These are phyloP conservation scores for Archocentrus centrarchus DNA, from an alignment of 2,113 vertebrate genomes.

Conservation along the genomic window DNA sequence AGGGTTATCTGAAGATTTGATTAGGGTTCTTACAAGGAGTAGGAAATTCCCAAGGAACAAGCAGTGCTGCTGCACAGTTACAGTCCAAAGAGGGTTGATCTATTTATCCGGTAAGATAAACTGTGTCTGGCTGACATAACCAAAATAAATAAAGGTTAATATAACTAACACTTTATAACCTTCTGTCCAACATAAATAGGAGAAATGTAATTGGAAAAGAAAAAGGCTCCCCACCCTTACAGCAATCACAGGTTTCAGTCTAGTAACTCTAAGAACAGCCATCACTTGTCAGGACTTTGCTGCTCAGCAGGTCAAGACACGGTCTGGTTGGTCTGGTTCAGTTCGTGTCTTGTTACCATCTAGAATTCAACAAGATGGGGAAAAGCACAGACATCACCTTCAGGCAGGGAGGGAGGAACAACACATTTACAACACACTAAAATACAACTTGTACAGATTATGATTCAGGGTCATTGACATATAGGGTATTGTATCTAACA, in stretches of 20 bases:
- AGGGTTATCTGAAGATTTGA: not conserved
- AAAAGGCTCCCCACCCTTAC: not conserved
- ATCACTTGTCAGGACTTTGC: not conserved
- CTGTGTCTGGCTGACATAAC: not conserved
- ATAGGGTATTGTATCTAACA: not conserved
- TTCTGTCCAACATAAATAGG: not conserved
- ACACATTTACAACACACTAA: not conserved
- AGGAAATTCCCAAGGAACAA: not conserved
- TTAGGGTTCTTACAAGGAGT: not conserved
- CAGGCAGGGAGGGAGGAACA: not conserved
- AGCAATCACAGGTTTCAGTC: not conserved
- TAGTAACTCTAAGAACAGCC: not conserved
- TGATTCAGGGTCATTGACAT: not conserved
- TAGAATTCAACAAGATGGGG: not conserved
- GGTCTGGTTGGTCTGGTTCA: not conserved
- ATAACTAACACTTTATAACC: fast-evolving
- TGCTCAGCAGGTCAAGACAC: not conserved
- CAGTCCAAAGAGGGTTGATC: not conserved
- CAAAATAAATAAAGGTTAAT: not conserved
- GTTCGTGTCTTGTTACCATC: not conserved
- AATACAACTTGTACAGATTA: not conserved
- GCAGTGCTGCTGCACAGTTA: not conserved
- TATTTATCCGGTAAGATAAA: not conserved
- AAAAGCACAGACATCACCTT: not conserved
- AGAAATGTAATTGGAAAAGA: not conserved